Base-by-base conservation (phyloP, 2,113 vertebrate genomes). In the Kryptolebias marmoratus region DNA sequence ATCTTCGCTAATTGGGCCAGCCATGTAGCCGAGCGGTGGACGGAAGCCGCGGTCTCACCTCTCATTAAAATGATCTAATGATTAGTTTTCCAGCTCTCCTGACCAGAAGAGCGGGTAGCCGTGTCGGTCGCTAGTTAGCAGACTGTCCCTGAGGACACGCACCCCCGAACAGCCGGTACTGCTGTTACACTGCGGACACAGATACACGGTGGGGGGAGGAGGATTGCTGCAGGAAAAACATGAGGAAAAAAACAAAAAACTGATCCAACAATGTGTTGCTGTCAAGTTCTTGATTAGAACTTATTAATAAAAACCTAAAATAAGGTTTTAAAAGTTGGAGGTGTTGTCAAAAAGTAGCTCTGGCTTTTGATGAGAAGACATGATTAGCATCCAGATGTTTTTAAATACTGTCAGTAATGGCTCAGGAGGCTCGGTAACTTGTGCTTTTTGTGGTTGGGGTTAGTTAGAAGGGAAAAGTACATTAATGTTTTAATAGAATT, bases 41-140 rank as follows among this genome's bases (percentile, higher is more conserved):
- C 85, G 77, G 81, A 90, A 75, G 80, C 80, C 73, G 77, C 76
- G 72, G 77, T 74, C 87, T 90, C 91, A 87, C 90, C 90, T 88
- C 91, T 93, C 89, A 92, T 93, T 93, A 94, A 88, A 91, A 87
- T 64, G 65, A 88, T 85, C 83, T 91, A 91, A 91, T 91, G 92
- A 92, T 85, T 86, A 85, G 78, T 73, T 70, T n/a, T 80, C 68
- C 60, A 72, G 71, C 84, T 80, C 75, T 48, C 79, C 80, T 90
- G 89, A 87, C 88, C 89, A 58, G 73, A 87, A 77, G 71, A 80
- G 78, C 78, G 70, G 60, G 73, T 63, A 80, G 77, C 76, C 42
- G 64, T 56, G 82, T 70, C 67, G 74, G 76, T 76, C 58, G 81
- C 84, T 87, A 89, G 89, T 90, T 90, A 90, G 84, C 80, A 44